These are phyloP conservation scores for Pseudotriccus pelzelni DNA, from an alignment of 2,797 vertebrate genomes.

Conservation along the genomic window DNA sequence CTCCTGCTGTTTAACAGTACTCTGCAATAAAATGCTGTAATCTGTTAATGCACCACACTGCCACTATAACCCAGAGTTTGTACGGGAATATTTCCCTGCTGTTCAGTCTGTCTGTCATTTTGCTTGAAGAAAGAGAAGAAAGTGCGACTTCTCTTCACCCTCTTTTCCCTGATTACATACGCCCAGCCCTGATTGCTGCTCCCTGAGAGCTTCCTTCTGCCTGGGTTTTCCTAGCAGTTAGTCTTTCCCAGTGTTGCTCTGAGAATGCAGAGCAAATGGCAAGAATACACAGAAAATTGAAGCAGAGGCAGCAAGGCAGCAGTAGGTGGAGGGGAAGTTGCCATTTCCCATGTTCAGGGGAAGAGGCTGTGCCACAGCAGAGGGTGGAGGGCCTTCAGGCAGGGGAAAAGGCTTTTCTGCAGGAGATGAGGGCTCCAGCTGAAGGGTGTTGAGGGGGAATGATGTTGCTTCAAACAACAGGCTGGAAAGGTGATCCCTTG, in stretches of 20 bases:
- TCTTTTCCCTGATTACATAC: not conserved
- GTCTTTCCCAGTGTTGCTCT: not conserved
- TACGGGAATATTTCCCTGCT: not conserved
- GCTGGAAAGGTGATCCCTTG: not conserved
- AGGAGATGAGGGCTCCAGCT: not conserved
- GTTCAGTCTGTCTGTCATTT: not conserved
- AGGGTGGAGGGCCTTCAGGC: not conserved
- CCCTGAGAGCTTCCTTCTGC: not conserved
- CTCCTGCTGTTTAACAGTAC: not conserved
- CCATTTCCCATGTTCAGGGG: not conserved
- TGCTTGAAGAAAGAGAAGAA: not conserved
- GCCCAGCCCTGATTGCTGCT: not conserved
- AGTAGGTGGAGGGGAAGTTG: not conserved
- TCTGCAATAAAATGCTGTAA: not conserved
- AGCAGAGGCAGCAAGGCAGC: not conserved
- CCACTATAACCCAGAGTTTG: not conserved
- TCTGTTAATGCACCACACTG: not conserved
- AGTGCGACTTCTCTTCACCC: not conserved
- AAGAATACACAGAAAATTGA: not conserved
- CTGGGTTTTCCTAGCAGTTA: not conserved
- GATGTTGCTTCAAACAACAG: not conserved
- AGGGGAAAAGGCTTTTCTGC: not conserved
- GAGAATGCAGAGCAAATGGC: not conserved
- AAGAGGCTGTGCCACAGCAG: not conserved
- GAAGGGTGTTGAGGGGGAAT: not conserved